These are phyloP conservation scores for Linepithema humile DNA, from an alignment of 1,140 invertebrate genomes.

Conservation along the genomic window DNA sequence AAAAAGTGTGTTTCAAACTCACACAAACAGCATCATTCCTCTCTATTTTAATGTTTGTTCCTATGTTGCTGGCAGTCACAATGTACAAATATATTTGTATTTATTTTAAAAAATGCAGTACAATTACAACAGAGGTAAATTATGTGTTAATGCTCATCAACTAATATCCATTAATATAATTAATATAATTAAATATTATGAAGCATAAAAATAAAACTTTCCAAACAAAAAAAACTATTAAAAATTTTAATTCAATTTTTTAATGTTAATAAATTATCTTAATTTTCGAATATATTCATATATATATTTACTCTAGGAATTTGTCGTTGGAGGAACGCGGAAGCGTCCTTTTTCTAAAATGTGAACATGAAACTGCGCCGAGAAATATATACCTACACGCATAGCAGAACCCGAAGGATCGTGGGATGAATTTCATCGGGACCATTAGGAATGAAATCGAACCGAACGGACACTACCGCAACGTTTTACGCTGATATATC, in stretches of 20 bases:
- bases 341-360: conserved; percentile 30
- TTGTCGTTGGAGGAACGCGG: not conserved
- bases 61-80: not conserved
- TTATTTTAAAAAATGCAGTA: no score
- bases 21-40: not conserved
- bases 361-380: conserved; percentile 23
- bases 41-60: not conserved
- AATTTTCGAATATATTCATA: not conserved
- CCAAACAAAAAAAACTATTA: not conserved
- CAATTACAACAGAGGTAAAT: not conserved
- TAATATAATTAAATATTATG: not conserved
- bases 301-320: not conserved
- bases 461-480: conserved; percentile 73
- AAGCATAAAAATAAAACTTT: not conserved
- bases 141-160: not conserved
- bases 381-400: conserved; percentile 17
- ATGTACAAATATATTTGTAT: not conserved
- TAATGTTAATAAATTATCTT: not conserved
- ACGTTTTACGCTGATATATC: conserved; percentile 62
- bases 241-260: not conserved
- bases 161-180: no score
- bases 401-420: conserved; percentile 30
- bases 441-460: conserved; percentile 77
- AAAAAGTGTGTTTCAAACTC: conserved; percentile 26
- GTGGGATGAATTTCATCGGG: conserved; percentile 76